Percentiles rank a stretch among this genome's conserved stretches.
These are phyloP conservation scores for Vanessa tameamea DNA, from an alignment of 1,140 invertebrate genomes.

Conservation along the genomic window DNA sequence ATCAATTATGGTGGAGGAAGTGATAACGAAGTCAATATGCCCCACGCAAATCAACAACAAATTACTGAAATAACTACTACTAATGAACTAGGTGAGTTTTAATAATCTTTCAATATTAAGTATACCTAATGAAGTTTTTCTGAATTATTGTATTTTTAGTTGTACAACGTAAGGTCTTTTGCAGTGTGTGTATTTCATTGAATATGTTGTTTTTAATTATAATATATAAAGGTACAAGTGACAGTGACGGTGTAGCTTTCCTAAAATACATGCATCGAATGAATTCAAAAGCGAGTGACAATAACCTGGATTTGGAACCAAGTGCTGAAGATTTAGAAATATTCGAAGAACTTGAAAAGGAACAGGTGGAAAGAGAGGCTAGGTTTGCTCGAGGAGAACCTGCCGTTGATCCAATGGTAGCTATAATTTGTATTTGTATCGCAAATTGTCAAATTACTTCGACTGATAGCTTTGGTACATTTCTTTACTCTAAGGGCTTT, in stretches of 20 bases:
- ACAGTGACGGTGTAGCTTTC: constrained; percentile 53
- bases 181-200: background rate
- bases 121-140: too few relatives aligned
- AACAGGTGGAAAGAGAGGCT: constrained; percentile 58
- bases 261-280: constrained; percentile 56
- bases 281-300: constrained; percentile 36
- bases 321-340: constrained; percentile 71
- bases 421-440: background rate
- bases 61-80: too few relatives aligned
- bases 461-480: too few relatives aligned
- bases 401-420: constrained; percentile 68
- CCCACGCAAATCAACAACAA: too few relatives aligned
- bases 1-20: constrained; percentile 13
- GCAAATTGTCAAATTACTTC: too few relatives aligned
- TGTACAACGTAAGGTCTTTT: background rate
- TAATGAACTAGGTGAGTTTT: too few relatives aligned
- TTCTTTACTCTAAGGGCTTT: background rate
- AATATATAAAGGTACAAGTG: constrained; percentile 11
- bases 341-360: constrained; percentile 62
- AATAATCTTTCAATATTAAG: background rate
- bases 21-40: constrained; percentile 2
- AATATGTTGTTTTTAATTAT: background rate
- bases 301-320: constrained; percentile 54
- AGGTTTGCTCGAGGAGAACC: constrained; percentile 66
- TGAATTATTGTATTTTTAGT: background rate